phyloP scores from a whole-genome alignment of 2,797 vertebrate genomes.

The Onychomys leucogaster region DNA sequence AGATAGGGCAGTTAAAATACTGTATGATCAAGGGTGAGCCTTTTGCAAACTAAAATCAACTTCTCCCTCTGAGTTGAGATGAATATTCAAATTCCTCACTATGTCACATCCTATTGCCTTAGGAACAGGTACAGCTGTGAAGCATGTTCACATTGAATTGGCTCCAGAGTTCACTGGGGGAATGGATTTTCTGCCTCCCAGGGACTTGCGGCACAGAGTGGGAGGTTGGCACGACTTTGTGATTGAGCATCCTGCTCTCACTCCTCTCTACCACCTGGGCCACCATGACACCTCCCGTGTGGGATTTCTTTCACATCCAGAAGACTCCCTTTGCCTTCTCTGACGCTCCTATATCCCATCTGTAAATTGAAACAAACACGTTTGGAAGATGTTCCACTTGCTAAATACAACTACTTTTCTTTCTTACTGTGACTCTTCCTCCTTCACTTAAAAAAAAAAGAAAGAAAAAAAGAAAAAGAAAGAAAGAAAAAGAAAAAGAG shows the following conservation, averaged over 20 bases:
- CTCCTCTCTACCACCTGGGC: neutral
- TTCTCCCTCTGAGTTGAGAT: neutral
- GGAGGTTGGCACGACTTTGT: fast-evolving
- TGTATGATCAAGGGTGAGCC: neutral
- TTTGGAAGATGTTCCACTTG: neutral
- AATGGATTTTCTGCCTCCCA: neutral
- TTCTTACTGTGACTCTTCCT: neutral
- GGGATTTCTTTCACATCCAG: neutral
- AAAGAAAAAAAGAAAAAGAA: neutral
- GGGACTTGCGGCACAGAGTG: neutral
- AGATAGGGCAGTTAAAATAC: neutral
- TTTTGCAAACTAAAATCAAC: slow-evolving; percentile 47
- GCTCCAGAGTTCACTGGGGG: neutral
- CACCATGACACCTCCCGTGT: no score
- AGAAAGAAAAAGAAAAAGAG: neutral
- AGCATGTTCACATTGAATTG: slow-evolving; percentile 19
- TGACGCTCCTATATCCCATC: neutral
- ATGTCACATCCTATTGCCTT: neutral
- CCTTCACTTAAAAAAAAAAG: neutral
- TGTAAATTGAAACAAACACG: slow-evolving; percentile 39
- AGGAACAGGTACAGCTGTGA: slow-evolving; percentile 12
- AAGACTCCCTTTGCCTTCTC: neutral
- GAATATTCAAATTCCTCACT: neutral
- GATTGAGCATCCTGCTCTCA: neutral
- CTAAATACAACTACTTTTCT: neutral